Evolutionary conservation across 2,113 vertebrate genomes (phyloP), one percentile per base, ranked within the genome.

Genomic region (Ictalurus furcatus): DNA sequence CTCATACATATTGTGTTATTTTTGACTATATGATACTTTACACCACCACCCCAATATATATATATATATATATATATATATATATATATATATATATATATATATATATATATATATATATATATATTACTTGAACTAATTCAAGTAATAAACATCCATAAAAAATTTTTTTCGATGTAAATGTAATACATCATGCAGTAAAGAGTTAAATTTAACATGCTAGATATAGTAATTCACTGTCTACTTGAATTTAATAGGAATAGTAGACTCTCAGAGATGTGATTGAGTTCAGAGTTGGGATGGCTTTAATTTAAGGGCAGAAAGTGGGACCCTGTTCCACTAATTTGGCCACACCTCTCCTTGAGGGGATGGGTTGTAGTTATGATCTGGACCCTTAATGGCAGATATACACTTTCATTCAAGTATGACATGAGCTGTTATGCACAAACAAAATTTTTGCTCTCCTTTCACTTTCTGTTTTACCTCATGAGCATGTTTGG

Each of bases 401-500:
- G 69, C 69, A 81, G 25, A 81, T n/a, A 81, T 16, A 7, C 79
- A n/a, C 79, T 52, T 81, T 34, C 1, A 30, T 28, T 28, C 6
- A 1, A 48, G 52, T 40, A 81, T 54, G 23, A 59, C 80, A 12
- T 7, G 0, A 16, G 40, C 37, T 4, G 28, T 37, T 34, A 37
- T 21, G 58, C 44, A 81, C 21, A 12, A 84, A 5, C 21, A 40
- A 12, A 9, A 40, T 6, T 63, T 34, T 76, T 8, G 6, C 37
- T 34, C 1, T 21, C 23, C 65, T 80, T 54, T 30, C 21, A 34
- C 2, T 40, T 52, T 85, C 4, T n/a, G 1, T n/a, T 89, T 89
- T 94, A 99, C 98, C 97, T 98, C 98, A 0, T 99, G 98, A 61
- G 98, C 98, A 0, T 99, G 98, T 93, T 99, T 99, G 94, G 98